phyloP scores from a whole-genome alignment of 1,140 invertebrate species.

The Heliothis subflexa region DNA sequence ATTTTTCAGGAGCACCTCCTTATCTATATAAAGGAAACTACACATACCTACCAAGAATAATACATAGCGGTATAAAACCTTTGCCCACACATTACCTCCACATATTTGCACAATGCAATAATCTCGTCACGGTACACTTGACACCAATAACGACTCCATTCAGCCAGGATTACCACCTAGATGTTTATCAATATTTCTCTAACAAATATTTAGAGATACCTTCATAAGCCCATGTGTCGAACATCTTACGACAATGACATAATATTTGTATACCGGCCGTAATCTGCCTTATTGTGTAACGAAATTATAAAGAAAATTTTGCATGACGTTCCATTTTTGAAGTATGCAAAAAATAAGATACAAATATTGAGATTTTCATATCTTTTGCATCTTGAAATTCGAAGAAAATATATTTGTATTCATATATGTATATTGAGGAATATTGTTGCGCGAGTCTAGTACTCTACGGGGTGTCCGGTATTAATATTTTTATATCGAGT shows the following conservation, averaged over 20 bases:
- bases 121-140: slow-evolving; percentile 62
- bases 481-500: background rate
- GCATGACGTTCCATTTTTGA: slow-evolving; percentile 56
- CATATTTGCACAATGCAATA: slow-evolving; percentile 56
- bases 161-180: slow-evolving; percentile 56
- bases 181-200: slow-evolving; percentile 62
- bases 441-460: background rate
- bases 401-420: background rate
- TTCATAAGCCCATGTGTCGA: slow-evolving; percentile 28
- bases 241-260: slow-evolving; percentile 57
- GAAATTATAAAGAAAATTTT: slow-evolving; percentile 52
- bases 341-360: slow-evolving; percentile 2
- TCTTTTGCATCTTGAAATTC: background rate
- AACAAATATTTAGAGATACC: slow-evolving; percentile 57
- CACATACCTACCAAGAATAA: no score
- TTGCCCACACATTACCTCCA: slow-evolving; percentile 30
- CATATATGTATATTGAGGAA: background rate
- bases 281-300: slow-evolving; percentile 52
- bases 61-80: background rate
- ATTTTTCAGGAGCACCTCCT: no score
- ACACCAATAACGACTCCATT: slow-evolving; percentile 56
- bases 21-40: no score
- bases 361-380: slow-evolving; percentile 11
- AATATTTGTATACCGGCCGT: slow-evolving; percentile 56
- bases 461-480: background rate